Evolutionary conservation across 2,888 invertebrate species (phyloP).

Genomic region (Sphinx pinastri): DNA sequence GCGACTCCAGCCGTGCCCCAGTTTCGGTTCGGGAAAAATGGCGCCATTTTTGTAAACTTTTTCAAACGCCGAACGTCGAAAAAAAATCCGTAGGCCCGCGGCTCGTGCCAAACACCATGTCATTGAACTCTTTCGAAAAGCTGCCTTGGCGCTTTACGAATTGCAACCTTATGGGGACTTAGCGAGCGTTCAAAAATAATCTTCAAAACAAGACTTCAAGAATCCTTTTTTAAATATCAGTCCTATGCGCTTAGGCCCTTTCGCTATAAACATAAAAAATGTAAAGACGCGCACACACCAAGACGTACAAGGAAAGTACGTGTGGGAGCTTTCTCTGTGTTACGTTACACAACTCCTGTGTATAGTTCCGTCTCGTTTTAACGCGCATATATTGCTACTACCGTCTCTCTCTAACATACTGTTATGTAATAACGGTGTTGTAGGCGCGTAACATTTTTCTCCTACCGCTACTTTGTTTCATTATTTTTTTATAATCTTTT

Average conservation of each 20-base stretch:
- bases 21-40: conserved; percentile 70
- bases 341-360: conserved; percentile 74
- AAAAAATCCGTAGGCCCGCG: conserved; percentile 72
- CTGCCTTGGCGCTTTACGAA: conserved; percentile 53
- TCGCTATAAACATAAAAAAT: conserved; percentile 66
- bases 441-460: conserved; percentile 80
- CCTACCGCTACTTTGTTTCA: conserved; percentile 64
- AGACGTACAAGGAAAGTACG: conserved; percentile 75
- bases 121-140: conserved; percentile 76
- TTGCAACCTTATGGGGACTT: conserved; percentile 50
- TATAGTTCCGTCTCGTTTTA: conserved; percentile 61
- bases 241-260: conserved; percentile 66
- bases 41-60: conserved; percentile 68
- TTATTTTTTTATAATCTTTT: conserved; percentile 36
- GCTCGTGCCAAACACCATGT: conserved; percentile 78
- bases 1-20: conserved; percentile 66
- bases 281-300: conserved; percentile 72
- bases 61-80: conserved; percentile 55
- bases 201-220: conserved; percentile 50
- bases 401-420: conserved; percentile 64
- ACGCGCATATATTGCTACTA: conserved; percentile 43
- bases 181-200: conserved; percentile 53
- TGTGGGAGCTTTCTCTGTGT: conserved; percentile 80
- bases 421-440: conserved; percentile 83
- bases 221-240: conserved; percentile 67